Evolutionary conservation across 2,113 vertebrate species (phyloP), one percentile per base, ranked within the genome.

Genomic region (Nothobranchius furzeri): DNA sequence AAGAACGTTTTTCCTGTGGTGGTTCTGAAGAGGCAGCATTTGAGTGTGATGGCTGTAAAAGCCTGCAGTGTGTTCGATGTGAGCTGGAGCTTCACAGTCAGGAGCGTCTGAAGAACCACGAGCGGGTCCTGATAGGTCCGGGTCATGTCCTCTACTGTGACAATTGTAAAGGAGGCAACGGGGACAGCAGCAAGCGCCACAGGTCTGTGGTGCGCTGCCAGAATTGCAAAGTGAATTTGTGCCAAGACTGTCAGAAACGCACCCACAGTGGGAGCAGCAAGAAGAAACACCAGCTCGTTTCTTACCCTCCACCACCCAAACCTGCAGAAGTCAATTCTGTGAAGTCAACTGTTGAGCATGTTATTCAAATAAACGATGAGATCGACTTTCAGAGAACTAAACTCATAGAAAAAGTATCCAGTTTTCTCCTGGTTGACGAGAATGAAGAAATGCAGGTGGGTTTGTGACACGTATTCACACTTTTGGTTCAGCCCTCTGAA

Each of bases 401-500:
- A 86, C 94, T 88, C 9, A 50, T 96, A 52, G 96, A 96, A 86
- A 95, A 93, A 53, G 95, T 96, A 68, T 90, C 89, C 84, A 99
- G 97, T 90, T 99, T 99, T 79, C 95, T 99, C 49, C 82, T 99
- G 60, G 98, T 99, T 68, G 96, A 99, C 87, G 96, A 98, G 89
- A 98, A 96, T 37, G 97, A 99, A 70, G 95, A 96, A 72, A 96
- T 99, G 93, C 96, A 98, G 95, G 98, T 99, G 60, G 49, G 76
- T n/a, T 20, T 52, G 25, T 50, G 4, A 49, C 47, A 15, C 7
- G 7, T 49, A 15, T 15, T 45, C 43, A 45, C 9, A 20, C 8
- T 50, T 50, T 49, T 20, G n/a, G 20, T 50, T 50, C 48, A 20
- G 7, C 15, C n/a, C 9, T 50, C 30, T 54, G 0, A 14, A 35